A percentile compares a stretch with the other conserved stretches of the same genome.
Evolutionary conservation across 2,113 vertebrate species (phyloP).

Genomic region (Herpailurus yagouaroundi): DNA sequence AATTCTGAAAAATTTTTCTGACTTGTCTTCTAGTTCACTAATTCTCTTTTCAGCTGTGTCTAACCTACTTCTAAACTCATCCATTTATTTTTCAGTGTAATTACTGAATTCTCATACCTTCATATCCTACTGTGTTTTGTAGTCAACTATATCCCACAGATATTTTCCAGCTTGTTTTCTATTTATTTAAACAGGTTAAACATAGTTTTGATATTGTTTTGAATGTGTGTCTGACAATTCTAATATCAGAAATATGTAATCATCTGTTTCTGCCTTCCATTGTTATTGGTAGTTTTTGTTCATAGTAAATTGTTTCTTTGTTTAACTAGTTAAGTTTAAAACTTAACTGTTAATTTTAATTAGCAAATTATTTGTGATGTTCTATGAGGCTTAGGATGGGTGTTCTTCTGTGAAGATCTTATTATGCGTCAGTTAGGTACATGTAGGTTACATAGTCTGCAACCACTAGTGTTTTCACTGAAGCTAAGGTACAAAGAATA

Average conservation of each 20-base stretch:
- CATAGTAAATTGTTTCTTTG: not conserved
- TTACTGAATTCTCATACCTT: not conserved
- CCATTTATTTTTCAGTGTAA: not conserved
- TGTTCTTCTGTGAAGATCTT: not conserved
- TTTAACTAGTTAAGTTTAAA: not conserved
- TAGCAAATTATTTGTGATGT: not conserved
- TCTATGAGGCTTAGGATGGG: not conserved
- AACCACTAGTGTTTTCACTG: not conserved
- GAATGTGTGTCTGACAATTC: not conserved
- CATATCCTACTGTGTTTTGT: not conserved
- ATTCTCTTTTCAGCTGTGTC: not conserved
- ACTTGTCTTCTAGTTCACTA: not conserved
- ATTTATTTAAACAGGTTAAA: conserved; percentile 8
- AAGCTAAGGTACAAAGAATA: not conserved
- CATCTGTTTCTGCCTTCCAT: not conserved
- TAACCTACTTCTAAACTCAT: not conserved
- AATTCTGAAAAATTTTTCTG: not conserved
- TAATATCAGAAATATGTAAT: not conserved
- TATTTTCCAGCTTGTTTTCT: not conserved
- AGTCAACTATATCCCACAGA: not conserved
- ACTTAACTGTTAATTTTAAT: not conserved
- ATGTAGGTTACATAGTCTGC: not conserved
- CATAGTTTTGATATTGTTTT: not conserved
- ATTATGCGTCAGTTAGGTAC: not conserved
- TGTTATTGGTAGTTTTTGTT: not conserved